Base-by-base conservation (phyloP, 2,888 invertebrate species). In the Coelogynopora nodosa region DNA sequence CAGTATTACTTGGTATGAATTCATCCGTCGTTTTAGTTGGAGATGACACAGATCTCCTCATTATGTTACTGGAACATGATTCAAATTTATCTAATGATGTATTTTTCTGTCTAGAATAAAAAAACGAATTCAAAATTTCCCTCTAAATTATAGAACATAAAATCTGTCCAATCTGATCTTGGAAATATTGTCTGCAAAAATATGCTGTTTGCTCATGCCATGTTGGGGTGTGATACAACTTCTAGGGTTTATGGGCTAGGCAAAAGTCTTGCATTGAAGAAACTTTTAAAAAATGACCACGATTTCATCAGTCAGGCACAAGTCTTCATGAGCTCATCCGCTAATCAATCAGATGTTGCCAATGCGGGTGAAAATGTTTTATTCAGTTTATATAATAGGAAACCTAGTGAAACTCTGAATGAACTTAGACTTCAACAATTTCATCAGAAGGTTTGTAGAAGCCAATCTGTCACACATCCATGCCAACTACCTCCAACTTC, bases 41-140 rank as follows among this genome's bases (percentile, higher is more conserved):
- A 1, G 89, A 89, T 82, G 90, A 90, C 81, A 90, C 89, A 27
- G 89, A 90, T 86, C 80, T 90, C 10, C 86, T 90, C 0, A 87
- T 89, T 13, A 87, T 89, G 5, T 67, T 90, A 49, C 49, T 49
- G 49, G 49, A 5, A 49, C 49, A 49, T 49, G 49, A 10, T 49
- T 49, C 49, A 49, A 49, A 49, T 49, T 49, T 49, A 49, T 49
- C 49, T 49, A 49, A 49, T 49, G 49, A 49, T 49, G 18, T 49
- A 49, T 49, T 49, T 74, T 74, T 74, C 74, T 74, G 74, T 74
- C 74, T 5, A 26, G 74, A 74, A 26, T 26, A 10, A 74, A n/a
- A 74, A 74, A 74, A n/a, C 27, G 18, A 74, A 74, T 74, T 74
- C 74, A 23, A 74, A 74, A 74, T 74, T 26, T 74, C 74, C 74